Percentiles rank a stretch among this genome's conserved stretches.
These are phyloP conservation scores for Ambastaia sidthimunki DNA, from an alignment of 2,797 vertebrate species.

Conservation along the genomic window DNA sequence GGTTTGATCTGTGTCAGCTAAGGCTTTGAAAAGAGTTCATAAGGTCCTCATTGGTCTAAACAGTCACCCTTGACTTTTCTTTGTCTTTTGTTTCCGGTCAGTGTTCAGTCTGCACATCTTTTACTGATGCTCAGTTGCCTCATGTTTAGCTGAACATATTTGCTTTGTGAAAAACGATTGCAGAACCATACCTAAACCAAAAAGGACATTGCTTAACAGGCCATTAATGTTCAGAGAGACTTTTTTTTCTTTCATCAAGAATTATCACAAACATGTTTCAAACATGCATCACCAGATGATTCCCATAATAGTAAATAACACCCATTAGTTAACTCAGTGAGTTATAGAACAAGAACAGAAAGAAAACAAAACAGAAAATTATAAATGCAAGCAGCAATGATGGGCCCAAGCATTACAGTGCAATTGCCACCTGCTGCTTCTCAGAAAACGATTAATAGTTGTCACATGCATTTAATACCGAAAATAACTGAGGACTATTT, in stretches of 20 bases:
- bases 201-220: background rate
- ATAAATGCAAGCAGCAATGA: too few relatives aligned
- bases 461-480: too few relatives aligned
- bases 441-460: too few relatives aligned
- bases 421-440: too few relatives aligned
- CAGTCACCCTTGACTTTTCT: conserved; percentile 36
- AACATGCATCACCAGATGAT: too few relatives aligned
- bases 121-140: conserved; percentile 15
- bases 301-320: too few relatives aligned
- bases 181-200: conserved; percentile 47
- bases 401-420: too few relatives aligned
- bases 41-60: conserved; percentile 49
- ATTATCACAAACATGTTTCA: background rate
- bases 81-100: conserved; percentile 50
- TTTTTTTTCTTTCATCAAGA: background rate
- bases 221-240: too few relatives aligned
- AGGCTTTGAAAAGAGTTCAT: conserved; percentile 86
- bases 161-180: conserved; percentile 66
- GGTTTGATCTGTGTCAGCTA: conserved; percentile 90
- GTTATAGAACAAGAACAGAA: too few relatives aligned
- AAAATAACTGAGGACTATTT: too few relatives aligned
- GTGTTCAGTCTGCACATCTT: conserved; percentile 55
- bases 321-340: background rate
- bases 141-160: conserved; percentile 62
- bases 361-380: too few relatives aligned